Conservation (phyloP, 2,888 invertebrate genomes). For the Biston stratarius region DNA sequence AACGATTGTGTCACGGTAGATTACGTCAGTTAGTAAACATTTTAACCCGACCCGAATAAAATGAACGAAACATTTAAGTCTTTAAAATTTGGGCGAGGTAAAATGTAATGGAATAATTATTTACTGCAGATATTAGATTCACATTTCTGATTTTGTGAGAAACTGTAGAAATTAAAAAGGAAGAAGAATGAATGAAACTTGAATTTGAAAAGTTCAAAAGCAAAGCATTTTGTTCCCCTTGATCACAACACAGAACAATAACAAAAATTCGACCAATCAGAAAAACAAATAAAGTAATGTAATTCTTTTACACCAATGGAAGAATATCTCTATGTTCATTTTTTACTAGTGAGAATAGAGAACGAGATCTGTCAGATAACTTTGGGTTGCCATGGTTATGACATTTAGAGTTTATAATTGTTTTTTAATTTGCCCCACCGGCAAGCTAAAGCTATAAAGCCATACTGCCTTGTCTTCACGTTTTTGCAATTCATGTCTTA, state of each 20-base stretch:
- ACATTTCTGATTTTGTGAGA: conserved; percentile 14
- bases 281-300: background rate
- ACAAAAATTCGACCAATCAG: background rate
- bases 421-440: no score
- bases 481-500: no score
- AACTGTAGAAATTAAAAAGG: background rate
- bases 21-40: conserved; percentile 76
- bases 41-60: conserved; percentile 20
- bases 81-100: background rate
- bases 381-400: conserved; percentile 58
- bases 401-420: background rate
- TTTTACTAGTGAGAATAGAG: background rate
- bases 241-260: background rate
- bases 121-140: background rate
- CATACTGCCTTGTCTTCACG: no score
- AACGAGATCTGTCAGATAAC: conserved; percentile 41
- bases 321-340: background rate
- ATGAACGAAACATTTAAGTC: conserved; percentile 4
- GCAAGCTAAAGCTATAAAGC: no score
- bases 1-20: conserved; percentile 76
- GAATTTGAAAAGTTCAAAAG: conserved; percentile 23
- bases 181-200: conserved; percentile 7
- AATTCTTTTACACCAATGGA: background rate
- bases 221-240: conserved; percentile 14
- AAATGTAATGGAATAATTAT: conserved; percentile 6